Percentiles rank a stretch among this genome's conserved stretches.
Evolutionary conservation across 92 coral and sea anemone species (phyloP).

Genomic region (Epizoanthus fatuus): DNA sequence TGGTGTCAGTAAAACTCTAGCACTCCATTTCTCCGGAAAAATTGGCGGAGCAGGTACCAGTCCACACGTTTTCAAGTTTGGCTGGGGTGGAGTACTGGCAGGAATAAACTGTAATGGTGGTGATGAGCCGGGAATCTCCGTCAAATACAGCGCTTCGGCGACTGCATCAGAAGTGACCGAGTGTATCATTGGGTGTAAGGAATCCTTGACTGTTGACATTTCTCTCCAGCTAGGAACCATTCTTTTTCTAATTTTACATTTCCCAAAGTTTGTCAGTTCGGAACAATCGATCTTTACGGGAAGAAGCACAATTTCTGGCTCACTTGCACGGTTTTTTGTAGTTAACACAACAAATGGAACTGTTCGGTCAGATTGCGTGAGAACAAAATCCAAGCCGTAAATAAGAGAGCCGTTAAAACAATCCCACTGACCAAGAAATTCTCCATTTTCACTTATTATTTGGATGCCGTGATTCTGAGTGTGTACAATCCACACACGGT

Average conservation of each 20-base stretch:
- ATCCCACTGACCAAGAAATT: neutral
- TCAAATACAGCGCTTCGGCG: neutral
- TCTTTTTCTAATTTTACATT: neutral
- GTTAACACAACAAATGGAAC: neutral
- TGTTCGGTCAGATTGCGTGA: neutral
- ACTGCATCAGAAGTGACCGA: neutral
- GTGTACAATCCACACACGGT: neutral
- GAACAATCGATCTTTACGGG: neutral
- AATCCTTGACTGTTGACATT: neutral
- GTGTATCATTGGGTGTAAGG: neutral
- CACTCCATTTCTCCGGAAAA: neutral
- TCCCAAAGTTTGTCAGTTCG: neutral
- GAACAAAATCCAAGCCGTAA: neutral
- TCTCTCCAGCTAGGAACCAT: slow-evolving; percentile 10
- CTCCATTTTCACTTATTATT: neutral
- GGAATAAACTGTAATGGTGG: neutral
- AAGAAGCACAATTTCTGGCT: neutral
- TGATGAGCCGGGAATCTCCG: neutral
- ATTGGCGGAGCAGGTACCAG: neutral
- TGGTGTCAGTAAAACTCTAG: neutral
- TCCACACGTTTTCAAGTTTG: neutral
- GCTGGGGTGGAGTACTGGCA: neutral
- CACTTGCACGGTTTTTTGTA: neutral
- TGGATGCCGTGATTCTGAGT: neutral
- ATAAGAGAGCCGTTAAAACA: neutral